Conservation (phyloP, 2,888 invertebrate species). For the Cosmia pyralina region DNA sequence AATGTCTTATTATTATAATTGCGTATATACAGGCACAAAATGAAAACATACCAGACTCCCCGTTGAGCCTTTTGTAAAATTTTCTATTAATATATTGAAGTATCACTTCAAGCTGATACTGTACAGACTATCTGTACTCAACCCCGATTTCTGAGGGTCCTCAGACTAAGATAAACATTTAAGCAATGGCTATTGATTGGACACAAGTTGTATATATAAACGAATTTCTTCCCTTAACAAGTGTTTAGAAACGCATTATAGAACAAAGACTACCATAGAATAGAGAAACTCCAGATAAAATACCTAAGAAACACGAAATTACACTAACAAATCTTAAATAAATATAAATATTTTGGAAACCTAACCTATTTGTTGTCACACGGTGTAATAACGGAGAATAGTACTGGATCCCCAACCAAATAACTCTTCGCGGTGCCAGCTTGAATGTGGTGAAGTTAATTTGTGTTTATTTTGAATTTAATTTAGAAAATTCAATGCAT, state of each 20-base stretch:
- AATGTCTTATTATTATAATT: too few species aligned
- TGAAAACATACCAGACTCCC: not conserved
- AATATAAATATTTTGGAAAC: constrained; percentile 57
- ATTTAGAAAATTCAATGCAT: constrained; percentile 19
- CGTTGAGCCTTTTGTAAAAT: not conserved
- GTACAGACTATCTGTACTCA: not conserved
- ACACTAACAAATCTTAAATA: constrained; percentile 25
- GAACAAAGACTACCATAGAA: not conserved
- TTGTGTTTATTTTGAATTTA: constrained; percentile 41
- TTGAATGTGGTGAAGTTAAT: constrained; percentile 69
- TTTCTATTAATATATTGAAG: not conserved
- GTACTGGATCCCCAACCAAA: constrained; percentile 81
- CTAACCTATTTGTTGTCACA: constrained; percentile 81
- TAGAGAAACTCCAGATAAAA: not conserved
- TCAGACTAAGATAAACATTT: not conserved
- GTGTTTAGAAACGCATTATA: not conserved
- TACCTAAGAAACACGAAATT: not conserved
- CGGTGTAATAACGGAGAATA: constrained; percentile 78
- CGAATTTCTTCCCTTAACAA: not conserved
- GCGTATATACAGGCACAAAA: not conserved
- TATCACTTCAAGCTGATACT: not conserved
- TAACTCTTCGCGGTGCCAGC: constrained; percentile 85
- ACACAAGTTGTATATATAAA: not conserved
- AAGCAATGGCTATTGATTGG: not conserved
- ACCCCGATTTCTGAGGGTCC: not conserved